Percentiles rank a stretch among this genome's conserved stretches.
Evolutionary conservation across 2,113 vertebrate genomes (phyloP).

Genomic region (Ahaetulla prasina): DNA sequence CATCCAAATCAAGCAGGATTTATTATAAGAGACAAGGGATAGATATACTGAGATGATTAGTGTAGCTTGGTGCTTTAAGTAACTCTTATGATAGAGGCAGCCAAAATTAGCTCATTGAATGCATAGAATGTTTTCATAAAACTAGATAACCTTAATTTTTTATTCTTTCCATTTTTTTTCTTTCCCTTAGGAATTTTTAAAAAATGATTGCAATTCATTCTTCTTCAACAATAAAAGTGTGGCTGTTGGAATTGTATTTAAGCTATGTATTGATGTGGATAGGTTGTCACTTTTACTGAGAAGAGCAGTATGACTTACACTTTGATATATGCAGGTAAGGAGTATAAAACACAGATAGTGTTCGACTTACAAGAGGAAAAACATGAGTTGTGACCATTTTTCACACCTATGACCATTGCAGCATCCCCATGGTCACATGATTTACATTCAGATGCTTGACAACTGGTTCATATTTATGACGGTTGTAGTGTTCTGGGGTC

Average conservation of each 20-base stretch:
- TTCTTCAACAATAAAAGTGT: not conserved
- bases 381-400: no score
- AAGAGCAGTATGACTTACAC: not conserved
- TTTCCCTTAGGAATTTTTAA: not conserved
- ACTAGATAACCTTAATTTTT: not conserved
- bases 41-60: not conserved
- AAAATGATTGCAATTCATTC: not conserved
- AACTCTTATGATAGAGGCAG: not conserved
- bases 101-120: not conserved
- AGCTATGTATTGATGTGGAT: not conserved
- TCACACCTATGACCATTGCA: no score
- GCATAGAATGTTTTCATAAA: not conserved
- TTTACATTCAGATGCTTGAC: no score
- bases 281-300: not conserved
- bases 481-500: no score
- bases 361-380: no score
- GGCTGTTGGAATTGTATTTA: not conserved
- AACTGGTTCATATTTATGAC: no score
- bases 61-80: not conserved
- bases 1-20: not conserved
- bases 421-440: no score
- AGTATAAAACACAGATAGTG: not conserved
- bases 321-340: not conserved
- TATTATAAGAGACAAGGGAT: not conserved
- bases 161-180: not conserved